phyloP scores from a whole-genome alignment of 2,888 invertebrate species.

The Lycaena phlaeas region DNA sequence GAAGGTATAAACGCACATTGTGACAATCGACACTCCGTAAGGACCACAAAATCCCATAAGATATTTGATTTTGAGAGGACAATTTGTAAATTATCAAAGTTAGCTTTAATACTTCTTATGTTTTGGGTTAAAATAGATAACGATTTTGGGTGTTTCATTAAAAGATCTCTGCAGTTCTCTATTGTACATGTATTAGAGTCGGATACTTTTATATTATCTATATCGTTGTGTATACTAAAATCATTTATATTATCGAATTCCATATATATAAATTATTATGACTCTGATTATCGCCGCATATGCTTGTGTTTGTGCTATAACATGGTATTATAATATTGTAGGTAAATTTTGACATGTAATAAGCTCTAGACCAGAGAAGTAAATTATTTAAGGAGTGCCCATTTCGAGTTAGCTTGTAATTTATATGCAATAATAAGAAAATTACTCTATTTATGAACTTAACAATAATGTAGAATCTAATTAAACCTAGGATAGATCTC shows the following conservation, averaged over 20 bases:
- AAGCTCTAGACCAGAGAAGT: not conserved
- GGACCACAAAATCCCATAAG: not conserved
- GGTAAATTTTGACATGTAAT: not conserved
- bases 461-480: too few relatives aligned
- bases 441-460: too few relatives aligned
- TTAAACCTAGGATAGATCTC: too few relatives aligned
- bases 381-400: not conserved
- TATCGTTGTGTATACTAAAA: not conserved
- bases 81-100: not conserved
- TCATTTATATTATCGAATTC: not conserved
- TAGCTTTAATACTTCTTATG: not conserved
- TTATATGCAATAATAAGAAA: not conserved
- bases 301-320: not conserved
- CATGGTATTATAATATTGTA: not conserved
- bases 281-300: not conserved
- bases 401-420: not conserved
- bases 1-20: not conserved
- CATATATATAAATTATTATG: not conserved
- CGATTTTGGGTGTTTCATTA: not conserved
- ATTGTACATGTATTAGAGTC: not conserved
- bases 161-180: not conserved
- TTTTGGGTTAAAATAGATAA: not conserved
- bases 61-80: not conserved
- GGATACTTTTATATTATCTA: not conserved
- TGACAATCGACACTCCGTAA: not conserved